Percentiles rank a stretch among this genome's conserved stretches.
Evolutionary conservation across 2,797 vertebrate species (phyloP).

Genomic region (Notoglanidium macrostoma): DNA sequence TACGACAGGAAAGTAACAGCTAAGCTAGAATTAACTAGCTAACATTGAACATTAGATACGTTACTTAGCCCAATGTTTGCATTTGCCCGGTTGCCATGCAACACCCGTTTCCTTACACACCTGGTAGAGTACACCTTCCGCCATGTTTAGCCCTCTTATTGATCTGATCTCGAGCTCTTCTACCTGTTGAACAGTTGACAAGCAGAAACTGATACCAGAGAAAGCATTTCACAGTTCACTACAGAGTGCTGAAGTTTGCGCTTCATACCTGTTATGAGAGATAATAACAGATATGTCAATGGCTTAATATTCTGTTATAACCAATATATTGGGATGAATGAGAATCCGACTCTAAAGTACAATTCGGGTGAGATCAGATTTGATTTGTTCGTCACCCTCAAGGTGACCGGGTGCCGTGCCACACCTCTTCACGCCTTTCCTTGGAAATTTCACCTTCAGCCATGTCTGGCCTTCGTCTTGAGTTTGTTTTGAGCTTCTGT

Average conservation of each 20-base stretch:
- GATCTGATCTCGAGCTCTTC: not conserved
- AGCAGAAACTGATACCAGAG: not conserved
- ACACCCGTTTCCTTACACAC: conserved; percentile 1
- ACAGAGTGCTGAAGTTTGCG: not conserved
- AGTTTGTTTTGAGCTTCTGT: too few species aligned
- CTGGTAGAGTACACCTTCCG: not conserved
- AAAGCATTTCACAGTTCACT: not conserved
- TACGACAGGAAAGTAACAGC: not conserved
- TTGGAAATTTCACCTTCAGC: not conserved
- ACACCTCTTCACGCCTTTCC: not conserved
- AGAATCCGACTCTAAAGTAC: not conserved
- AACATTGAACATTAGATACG: not conserved
- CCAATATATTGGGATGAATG: not conserved
- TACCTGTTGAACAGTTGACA: not conserved
- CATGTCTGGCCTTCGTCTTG: not conserved
- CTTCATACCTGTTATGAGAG: not conserved
- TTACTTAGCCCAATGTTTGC: not conserved
- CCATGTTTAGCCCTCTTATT: not conserved
- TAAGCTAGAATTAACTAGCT: not conserved
- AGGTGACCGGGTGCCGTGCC: not conserved
- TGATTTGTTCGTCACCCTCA: not conserved
- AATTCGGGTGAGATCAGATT: too few species aligned
- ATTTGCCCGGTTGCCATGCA: not conserved
- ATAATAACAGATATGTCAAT: not conserved
- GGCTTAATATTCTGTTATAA: not conserved